A percentile compares a stretch with the other conserved stretches of the same genome.
phyloP scores from a whole-genome alignment of 2,888 invertebrate genomes.

The Parnassius orleans region DNA sequence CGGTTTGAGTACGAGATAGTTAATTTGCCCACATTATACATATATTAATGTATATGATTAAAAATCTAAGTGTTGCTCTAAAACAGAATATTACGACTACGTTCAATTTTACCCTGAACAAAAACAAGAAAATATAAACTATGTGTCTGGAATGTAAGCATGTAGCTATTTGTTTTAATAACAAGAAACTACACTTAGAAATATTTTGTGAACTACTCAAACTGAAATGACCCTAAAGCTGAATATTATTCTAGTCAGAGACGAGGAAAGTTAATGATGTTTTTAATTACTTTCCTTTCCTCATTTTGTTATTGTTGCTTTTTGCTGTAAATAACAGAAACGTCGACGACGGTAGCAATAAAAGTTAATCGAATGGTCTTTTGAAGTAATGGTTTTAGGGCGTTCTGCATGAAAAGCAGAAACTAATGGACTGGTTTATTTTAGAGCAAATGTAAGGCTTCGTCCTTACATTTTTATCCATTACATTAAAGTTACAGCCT shows the following conservation, averaged over 20 bases:
- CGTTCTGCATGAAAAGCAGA: constrained; percentile 5
- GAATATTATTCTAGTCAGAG: constrained; percentile 25
- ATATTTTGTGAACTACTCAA: constrained; percentile 8
- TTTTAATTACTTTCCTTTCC: constrained; percentile 27
- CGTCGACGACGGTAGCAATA: constrained; percentile 26
- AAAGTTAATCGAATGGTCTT: constrained; percentile 30
- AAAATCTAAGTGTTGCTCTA: no score
- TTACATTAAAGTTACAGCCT: no score
- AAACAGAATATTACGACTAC: no score
- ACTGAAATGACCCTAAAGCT: constrained; percentile 8
- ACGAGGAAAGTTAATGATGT: constrained; percentile 25
- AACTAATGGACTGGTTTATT: constrained; percentile 4
- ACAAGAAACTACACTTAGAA: neutral
- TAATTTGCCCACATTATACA: no score
- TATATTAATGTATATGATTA: no score
- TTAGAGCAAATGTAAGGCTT: neutral
- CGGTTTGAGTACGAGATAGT: no score
- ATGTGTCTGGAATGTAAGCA: neutral
- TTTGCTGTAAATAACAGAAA: constrained; percentile 28
- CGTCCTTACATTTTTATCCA: no score
- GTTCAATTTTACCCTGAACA: no score
- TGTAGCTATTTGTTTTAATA: neutral
- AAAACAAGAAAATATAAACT: no score
- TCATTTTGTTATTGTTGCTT: constrained; percentile 24
- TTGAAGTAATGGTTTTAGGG: constrained; percentile 27